Conservation (phyloP, 2,797 vertebrate species). For the Hydrophis major region DNA sequence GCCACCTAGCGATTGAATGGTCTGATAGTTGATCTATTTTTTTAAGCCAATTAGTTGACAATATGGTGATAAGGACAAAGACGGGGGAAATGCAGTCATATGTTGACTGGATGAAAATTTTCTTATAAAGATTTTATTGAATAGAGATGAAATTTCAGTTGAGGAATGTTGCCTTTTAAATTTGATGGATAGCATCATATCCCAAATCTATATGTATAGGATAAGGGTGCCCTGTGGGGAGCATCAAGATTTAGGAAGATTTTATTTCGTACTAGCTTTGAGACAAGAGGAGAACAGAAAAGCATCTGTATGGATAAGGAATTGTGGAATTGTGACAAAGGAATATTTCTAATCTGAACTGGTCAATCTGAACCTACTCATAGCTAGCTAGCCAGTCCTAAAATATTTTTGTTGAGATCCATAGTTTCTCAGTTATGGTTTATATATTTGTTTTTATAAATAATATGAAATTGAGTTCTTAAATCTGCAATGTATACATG, state of each 20-base stretch:
- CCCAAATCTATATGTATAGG: neutral
- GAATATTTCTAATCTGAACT: neutral
- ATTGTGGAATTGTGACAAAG: neutral
- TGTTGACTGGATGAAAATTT: neutral
- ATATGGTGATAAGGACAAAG: neutral
- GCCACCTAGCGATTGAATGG: neutral
- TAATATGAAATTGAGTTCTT: neutral
- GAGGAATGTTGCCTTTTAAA: neutral
- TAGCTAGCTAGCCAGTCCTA: neutral
- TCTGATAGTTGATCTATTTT: neutral
- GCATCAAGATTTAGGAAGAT: neutral
- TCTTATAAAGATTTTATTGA: neutral
- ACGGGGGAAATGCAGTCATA: neutral
- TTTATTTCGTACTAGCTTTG: neutral
- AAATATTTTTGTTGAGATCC: neutral
- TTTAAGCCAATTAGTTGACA: neutral
- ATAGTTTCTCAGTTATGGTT: neutral
- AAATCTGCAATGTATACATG: neutral
- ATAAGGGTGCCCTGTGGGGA: neutral
- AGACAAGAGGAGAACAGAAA: neutral
- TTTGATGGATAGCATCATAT: neutral
- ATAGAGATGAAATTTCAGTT: neutral
- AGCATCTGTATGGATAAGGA: neutral
- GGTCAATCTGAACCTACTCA: neutral
- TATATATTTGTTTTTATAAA: neutral